phyloP scores from a whole-genome alignment of 2,888 invertebrate species.

The Scelioninae gen. 1 region DNA sequence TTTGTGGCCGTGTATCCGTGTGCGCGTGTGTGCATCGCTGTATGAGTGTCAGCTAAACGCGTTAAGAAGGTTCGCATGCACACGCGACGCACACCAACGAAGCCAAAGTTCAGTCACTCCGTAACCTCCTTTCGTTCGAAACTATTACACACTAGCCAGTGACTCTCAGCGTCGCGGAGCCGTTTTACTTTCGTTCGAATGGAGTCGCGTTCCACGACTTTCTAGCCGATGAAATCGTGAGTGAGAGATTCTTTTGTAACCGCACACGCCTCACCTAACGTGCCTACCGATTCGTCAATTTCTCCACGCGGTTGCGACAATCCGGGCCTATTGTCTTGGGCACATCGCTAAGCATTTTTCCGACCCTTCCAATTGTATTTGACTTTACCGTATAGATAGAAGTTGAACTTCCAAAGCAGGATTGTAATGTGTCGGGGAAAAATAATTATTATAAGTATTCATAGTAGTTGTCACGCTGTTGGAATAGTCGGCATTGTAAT shows the following conservation, averaged over 20 bases:
- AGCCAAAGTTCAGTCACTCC: constrained; percentile 84
- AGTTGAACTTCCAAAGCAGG: too few species aligned
- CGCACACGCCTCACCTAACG: constrained; percentile 55
- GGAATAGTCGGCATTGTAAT: too few species aligned
- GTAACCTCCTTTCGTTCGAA: constrained; percentile 85
- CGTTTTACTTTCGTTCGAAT: constrained; percentile 79
- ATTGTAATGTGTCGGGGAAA: too few species aligned
- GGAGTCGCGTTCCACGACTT: constrained; percentile 71
- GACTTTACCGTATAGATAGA: too few species aligned
- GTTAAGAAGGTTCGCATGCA: constrained; percentile 69
- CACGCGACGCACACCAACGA: constrained; percentile 76
- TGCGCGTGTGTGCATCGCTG: constrained; percentile 4
- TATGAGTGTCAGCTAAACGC: constrained; percentile 59
- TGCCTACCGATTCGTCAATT: too few species aligned
- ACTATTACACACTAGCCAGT: constrained; percentile 84
- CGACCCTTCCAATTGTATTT: too few species aligned
- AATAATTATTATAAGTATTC: too few species aligned
- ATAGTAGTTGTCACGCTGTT: too few species aligned
- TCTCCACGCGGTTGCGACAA: too few species aligned
- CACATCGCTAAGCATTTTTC: too few species aligned
- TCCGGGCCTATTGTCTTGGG: too few species aligned
- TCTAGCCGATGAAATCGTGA: constrained; percentile 70
- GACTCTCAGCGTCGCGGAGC: constrained; percentile 77
- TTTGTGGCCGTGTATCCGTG: constrained; percentile 41
- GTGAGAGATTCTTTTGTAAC: constrained; percentile 69